Evolutionary conservation across 2,113 vertebrate genomes (phyloP).

Genomic region (Morone saxatilis): DNA sequence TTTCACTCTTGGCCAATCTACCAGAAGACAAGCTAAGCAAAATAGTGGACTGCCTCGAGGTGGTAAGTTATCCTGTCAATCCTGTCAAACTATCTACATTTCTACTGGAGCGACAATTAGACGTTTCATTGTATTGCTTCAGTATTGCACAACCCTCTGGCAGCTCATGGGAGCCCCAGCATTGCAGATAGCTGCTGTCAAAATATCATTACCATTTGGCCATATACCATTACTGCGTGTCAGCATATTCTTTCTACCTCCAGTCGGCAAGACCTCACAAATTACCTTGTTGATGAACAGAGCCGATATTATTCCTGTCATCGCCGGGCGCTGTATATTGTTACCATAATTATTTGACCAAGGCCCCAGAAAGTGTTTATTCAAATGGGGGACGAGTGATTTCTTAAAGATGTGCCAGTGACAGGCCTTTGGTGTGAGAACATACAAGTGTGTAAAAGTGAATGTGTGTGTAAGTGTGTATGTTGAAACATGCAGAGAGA

Average conservation of each 20-base stretch:
- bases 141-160: slow-evolving; percentile 36
- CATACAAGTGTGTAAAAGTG: slow-evolving; percentile 32
- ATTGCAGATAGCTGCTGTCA: slow-evolving; percentile 74
- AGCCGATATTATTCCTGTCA: slow-evolving; percentile 73
- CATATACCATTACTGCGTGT: slow-evolving; percentile 68
- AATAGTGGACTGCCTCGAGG: slow-evolving; percentile 87
- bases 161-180: slow-evolving; percentile 42
- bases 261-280: slow-evolving; percentile 59
- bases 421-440: slow-evolving; percentile 61
- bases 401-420: slow-evolving; percentile 79
- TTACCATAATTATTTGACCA: slow-evolving; percentile 81
- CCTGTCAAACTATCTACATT: slow-evolving; percentile 47
- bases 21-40: slow-evolving; percentile 86
- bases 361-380: slow-evolving; percentile 76
- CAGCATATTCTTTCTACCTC: slow-evolving; percentile 57
- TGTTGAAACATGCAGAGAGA: slow-evolving; percentile 34
- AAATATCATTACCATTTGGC: slow-evolving; percentile 76
- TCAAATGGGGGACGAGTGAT: slow-evolving; percentile 74
- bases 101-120: slow-evolving; percentile 33
- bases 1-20: slow-evolving; percentile 83
- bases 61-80: slow-evolving; percentile 81
- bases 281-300: slow-evolving; percentile 72
- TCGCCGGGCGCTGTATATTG: slow-evolving; percentile 68
- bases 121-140: slow-evolving; percentile 50
- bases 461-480: background rate